Conservation (phyloP, 1,140 invertebrate species). For the Argopecten irradians region DNA sequence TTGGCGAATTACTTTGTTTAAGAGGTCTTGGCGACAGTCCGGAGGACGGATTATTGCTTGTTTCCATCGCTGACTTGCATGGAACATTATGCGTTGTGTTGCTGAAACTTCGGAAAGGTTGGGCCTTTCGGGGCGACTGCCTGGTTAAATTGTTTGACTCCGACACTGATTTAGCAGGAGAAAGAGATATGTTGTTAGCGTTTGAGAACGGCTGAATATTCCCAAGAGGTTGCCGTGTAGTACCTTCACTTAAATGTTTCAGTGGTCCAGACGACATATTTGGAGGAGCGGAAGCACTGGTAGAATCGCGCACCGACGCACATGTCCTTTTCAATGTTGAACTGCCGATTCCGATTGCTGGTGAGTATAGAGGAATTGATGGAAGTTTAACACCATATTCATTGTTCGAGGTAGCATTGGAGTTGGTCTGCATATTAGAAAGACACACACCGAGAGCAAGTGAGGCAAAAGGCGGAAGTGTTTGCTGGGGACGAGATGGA, state of each 20-base stretch:
- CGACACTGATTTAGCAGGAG: background rate
- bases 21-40: background rate
- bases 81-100: too few relatives aligned
- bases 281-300: background rate
- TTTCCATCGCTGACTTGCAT: too few relatives aligned
- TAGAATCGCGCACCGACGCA: background rate
- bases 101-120: too few relatives aligned
- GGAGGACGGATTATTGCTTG: too few relatives aligned
- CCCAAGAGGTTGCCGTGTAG: background rate
- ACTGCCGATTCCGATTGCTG: background rate
- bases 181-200: background rate
- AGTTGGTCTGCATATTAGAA: background rate
- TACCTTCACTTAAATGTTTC: background rate
- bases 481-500: background rate
- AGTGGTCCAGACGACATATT: background rate
- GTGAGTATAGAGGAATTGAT: background rate
- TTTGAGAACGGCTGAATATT: background rate
- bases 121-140: too few relatives aligned
- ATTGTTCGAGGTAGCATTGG: background rate
- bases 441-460: constrained; percentile 45
- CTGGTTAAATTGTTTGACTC: background rate
- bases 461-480: constrained; percentile 47
- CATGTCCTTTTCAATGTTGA: background rate
- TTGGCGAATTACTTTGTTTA: background rate
- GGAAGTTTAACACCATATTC: background rate